These are phyloP conservation scores for Sarcophaga caerulescens DNA, from an alignment of 2,888 invertebrate species.

Conservation along the genomic window DNA sequence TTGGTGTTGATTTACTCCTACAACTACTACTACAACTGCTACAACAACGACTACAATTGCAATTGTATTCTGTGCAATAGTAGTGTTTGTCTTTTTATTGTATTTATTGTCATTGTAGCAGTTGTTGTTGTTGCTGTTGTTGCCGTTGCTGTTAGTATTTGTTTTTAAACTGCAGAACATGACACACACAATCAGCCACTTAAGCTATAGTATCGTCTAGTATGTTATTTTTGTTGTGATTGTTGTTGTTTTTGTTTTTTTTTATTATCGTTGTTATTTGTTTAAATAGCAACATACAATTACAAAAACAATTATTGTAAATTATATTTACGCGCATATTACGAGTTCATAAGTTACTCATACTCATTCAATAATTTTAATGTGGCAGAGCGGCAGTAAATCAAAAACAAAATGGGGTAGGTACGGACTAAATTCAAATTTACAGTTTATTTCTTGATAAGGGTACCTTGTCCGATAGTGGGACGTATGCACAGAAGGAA, in stretches of 20 bases:
- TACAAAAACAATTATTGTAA: slow-evolving; percentile 67
- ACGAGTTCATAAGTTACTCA: slow-evolving; percentile 62
- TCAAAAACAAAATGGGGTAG: not conserved
- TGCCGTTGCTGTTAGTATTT: slow-evolving; percentile 50
- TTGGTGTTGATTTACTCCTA: slow-evolving; percentile 15
- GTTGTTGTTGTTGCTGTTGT: slow-evolving; percentile 19
- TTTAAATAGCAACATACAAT: slow-evolving; percentile 61
- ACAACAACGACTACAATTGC: slow-evolving; percentile 8
- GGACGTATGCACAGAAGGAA: no score
- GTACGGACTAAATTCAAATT: not conserved
- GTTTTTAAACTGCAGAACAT: slow-evolving; percentile 44
- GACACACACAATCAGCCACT: slow-evolving; percentile 60
- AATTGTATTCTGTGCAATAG: slow-evolving; percentile 35
- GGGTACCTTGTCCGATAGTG: no score
- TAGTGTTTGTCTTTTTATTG: slow-evolving; percentile 44
- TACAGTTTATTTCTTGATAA: no score
- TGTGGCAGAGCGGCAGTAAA: not conserved
- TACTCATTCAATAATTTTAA: slow-evolving; percentile 1
- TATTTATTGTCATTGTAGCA: slow-evolving; percentile 21
- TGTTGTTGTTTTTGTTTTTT: slow-evolving; percentile 48
- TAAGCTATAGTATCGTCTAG: slow-evolving; percentile 29
- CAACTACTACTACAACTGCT: not conserved
- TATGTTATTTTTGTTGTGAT: no score
- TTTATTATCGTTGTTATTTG: slow-evolving; percentile 43
- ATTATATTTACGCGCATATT: slow-evolving; percentile 66